These are phyloP conservation scores for Heliconius melpomene DNA, from an alignment of 1,140 invertebrate species.

Conservation along the genomic window DNA sequence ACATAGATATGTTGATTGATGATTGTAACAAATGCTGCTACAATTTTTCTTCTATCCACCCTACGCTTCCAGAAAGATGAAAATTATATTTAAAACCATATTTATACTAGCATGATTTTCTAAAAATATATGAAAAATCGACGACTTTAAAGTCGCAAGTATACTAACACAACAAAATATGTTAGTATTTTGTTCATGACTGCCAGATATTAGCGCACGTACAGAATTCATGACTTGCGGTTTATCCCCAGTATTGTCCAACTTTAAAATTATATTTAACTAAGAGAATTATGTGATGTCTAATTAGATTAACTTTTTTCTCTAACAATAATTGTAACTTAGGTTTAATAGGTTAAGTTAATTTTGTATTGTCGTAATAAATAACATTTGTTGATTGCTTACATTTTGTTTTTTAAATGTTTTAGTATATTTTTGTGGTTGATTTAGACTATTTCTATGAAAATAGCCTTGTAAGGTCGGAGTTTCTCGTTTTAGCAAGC, in stretches of 20 bases:
- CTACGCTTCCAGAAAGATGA: too few relatives aligned
- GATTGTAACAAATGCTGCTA: too few relatives aligned
- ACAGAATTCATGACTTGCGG: conserved; percentile 28
- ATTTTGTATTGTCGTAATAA: not conserved
- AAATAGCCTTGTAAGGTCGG: too few relatives aligned
- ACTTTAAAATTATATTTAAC: conserved; percentile 9
- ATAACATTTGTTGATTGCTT: not conserved
- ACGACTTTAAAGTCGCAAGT: not conserved
- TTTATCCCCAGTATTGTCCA: conserved; percentile 13
- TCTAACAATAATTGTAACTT: not conserved
- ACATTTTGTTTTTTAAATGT: not conserved
- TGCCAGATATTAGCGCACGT: conserved; percentile 28
- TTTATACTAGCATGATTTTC: too few relatives aligned
- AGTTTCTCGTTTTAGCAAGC: too few relatives aligned
- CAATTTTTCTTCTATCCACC: too few relatives aligned
- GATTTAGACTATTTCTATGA: too few relatives aligned
- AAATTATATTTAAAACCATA: too few relatives aligned
- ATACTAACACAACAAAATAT: conserved; percentile 7
- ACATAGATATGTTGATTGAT: too few relatives aligned
- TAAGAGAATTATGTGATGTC: not conserved
- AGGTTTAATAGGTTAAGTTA: not conserved
- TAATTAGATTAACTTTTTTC: not conserved
- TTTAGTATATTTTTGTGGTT: not conserved
- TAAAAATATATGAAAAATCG: too few relatives aligned
- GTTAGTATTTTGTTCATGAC: conserved; percentile 30